Evolutionary conservation across 2,113 vertebrate species (phyloP).

Genomic region (Calyptomena viridis): DNA sequence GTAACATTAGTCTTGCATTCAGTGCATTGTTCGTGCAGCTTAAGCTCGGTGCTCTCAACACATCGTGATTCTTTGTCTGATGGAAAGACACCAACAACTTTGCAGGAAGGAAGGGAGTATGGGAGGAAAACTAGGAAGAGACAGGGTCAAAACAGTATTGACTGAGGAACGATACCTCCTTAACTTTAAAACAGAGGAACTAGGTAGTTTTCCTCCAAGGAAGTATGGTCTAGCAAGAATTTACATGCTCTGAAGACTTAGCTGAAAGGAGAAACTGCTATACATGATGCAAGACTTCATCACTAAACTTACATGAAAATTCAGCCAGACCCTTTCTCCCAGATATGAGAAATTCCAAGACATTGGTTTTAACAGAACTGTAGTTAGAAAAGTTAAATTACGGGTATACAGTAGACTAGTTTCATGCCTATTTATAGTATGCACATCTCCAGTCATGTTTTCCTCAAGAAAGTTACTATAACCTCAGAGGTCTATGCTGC

Average conservation of each 20-base stretch:
- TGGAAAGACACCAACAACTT: constrained; percentile 7
- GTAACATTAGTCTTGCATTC: neutral
- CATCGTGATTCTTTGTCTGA: neutral
- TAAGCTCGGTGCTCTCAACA: neutral
- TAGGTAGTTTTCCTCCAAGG: constrained; percentile 25
- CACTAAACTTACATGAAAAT: neutral
- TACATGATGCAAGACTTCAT: neutral
- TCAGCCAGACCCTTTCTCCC: neutral
- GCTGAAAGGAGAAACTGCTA: neutral
- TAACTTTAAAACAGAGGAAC: constrained; percentile 28
- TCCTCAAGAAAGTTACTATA: neutral
- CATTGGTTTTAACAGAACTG: neutral
- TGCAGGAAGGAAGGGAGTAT: constrained; percentile 36
- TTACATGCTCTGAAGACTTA: neutral
- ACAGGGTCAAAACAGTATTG: neutral
- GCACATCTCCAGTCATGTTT: neutral
- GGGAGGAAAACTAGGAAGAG: constrained; percentile 22
- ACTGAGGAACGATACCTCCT: constrained; percentile 4
- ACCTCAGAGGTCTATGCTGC: neutral
- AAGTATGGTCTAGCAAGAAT: neutral
- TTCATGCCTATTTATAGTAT: neutral
- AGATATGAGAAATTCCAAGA: rapidly evolving
- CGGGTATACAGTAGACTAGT: neutral
- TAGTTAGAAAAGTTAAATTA: neutral
- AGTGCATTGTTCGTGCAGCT: neutral